These are phyloP conservation scores for Scomber colias DNA, from an alignment of 2,113 vertebrate species.

Conservation along the genomic window DNA sequence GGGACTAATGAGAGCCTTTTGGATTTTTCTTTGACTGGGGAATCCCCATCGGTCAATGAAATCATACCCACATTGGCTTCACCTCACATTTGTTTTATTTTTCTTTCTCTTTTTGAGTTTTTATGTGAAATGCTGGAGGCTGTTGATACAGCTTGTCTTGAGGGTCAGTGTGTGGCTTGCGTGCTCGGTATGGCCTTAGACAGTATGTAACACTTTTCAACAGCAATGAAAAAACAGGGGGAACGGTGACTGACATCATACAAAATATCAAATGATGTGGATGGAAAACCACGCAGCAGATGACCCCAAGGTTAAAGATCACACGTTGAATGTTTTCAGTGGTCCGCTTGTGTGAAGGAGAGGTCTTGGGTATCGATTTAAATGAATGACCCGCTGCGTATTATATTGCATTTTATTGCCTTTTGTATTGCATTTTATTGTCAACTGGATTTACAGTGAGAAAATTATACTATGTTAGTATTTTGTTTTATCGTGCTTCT, in stretches of 20 bases:
- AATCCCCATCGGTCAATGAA: constrained; percentile 58
- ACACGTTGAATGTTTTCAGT: constrained; percentile 73
- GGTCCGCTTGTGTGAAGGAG: constrained; percentile 71
- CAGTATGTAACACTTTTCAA: constrained; percentile 48
- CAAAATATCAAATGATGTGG: constrained; percentile 62
- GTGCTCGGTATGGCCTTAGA: constrained; percentile 44
- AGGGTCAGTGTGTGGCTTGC: constrained; percentile 47
- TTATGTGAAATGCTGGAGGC: constrained; percentile 55
- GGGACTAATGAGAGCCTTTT: constrained; percentile 23
- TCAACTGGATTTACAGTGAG: constrained; percentile 90
- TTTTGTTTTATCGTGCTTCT: constrained; percentile 87
- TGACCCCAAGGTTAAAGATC: constrained; percentile 54
- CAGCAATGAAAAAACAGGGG: constrained; percentile 44
- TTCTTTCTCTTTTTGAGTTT: constrained; percentile 19
- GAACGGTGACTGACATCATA: constrained; percentile 59
- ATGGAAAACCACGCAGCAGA: constrained; percentile 58
- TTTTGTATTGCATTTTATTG: constrained; percentile 85
- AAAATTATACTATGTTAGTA: constrained; percentile 91
- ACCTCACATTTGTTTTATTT: constrained; percentile 46
- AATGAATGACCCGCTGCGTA: constrained; percentile 78
- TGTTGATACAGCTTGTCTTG: constrained; percentile 69
- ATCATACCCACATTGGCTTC: constrained; percentile 52
- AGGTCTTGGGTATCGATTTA: constrained; percentile 81
- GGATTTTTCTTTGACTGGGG: constrained; percentile 38
- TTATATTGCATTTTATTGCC: constrained; percentile 84